Base-by-base conservation (phyloP, 2,797 vertebrate genomes). In the Anas georgica region DNA sequence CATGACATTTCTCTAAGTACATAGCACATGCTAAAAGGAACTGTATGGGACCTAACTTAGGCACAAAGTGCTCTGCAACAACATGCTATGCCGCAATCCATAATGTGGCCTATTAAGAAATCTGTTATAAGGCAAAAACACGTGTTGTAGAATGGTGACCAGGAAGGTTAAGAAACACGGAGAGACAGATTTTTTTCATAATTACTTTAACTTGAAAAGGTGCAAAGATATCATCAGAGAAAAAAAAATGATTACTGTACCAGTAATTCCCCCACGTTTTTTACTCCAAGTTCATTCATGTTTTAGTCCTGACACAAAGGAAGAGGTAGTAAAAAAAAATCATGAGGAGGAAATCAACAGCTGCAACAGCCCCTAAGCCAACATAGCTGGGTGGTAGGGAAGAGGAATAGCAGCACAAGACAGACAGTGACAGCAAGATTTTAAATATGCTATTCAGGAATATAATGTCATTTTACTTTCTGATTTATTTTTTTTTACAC, bases 181-280 rank as follows among this genome's bases (percentile, higher is more conserved):
- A 60, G 28, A 91, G 17, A 69, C 8, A 66, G 16, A 69, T 77
- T 73, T 82, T 60, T 52, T 79, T 82, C 16, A 16, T 48, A 74
- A 79, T 28, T 55, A 46, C n/a, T 90, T 88, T 55, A 28, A 83
- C 16, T 76, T 59, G 28, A 80, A 90, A 94, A 86, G 20, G 59
- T 50, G 5, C 22, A 88, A 86, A 78, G 29, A n/a, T 35, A 74
- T 29, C 39, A 95, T 62, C 23, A 67, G 85, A 78, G 41, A n/a
- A n/a, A 82, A 56, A 82, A 52, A 58, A 79, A 1, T 77, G 35
- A 84, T 8, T 66, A 58, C 29, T 45, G 26, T n/a, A 56, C 31
- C 55, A 63, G 17, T 56, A 83, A 82, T 31, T 52, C 3, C 9
- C 6, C 23, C 10, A 9, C 13, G 8, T 17, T n/a, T 93, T 91